phyloP scores from a whole-genome alignment of 2,888 invertebrate species.

The Scrobipalpa costella region DNA sequence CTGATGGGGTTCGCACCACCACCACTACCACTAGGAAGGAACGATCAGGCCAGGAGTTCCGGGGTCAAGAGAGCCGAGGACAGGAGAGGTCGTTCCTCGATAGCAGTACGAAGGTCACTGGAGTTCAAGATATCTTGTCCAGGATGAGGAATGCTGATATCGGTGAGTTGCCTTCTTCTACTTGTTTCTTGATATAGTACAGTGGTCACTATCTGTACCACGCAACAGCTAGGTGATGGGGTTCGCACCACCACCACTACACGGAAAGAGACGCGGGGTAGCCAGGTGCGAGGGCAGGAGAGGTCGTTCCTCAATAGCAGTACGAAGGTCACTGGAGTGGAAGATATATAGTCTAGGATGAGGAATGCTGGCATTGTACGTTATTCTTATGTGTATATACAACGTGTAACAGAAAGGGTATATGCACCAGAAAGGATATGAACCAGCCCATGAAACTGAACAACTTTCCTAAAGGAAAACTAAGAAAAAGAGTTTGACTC shows the following conservation, averaged over 20 bases:
- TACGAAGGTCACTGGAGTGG: constrained; percentile 86
- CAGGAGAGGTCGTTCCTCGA: constrained; percentile 84
- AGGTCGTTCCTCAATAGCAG: constrained; percentile 87
- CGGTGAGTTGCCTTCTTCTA: constrained; percentile 60
- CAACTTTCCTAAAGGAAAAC: too few relatives aligned
- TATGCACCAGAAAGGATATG: too few relatives aligned
- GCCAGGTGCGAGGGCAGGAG: constrained; percentile 41
- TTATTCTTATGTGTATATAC: too few relatives aligned
- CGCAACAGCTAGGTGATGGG: constrained; percentile 31
- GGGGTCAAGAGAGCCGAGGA: constrained; percentile 15
- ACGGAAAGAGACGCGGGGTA: background rate
- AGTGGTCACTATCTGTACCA: constrained; percentile 44
- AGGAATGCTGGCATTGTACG: constrained; percentile 87
- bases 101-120: constrained; percentile 85
- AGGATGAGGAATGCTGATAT: constrained; percentile 90
- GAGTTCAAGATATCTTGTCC: constrained; percentile 87
- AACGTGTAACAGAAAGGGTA: too few relatives aligned
- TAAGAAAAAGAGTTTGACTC: too few relatives aligned
- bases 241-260: constrained; percentile 33
- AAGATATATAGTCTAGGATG: constrained; percentile 89
- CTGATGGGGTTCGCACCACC: constrained; percentile 37
- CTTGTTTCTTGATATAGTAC: constrained; percentile 25
- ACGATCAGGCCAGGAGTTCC: background rate
- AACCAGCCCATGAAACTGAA: too few relatives aligned
- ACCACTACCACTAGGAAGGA: constrained; percentile 10